phyloP scores from a whole-genome alignment of 1,140 invertebrate species.

The Drosophila gunungcola region DNA sequence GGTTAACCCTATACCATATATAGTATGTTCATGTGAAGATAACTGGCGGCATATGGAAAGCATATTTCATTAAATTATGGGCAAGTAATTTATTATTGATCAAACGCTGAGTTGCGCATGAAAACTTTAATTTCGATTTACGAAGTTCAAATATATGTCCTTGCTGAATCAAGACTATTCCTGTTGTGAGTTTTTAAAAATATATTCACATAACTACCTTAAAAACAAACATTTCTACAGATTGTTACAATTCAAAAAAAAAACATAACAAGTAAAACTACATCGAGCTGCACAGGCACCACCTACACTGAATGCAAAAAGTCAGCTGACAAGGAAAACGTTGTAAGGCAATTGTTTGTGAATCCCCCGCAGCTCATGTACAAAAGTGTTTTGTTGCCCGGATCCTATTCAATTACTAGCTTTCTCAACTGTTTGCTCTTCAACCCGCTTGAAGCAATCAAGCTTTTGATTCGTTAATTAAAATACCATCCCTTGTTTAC shows the following conservation, averaged over 20 bases:
- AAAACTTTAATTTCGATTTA: too few relatives aligned
- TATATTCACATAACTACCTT: too few relatives aligned
- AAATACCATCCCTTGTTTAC: neutral
- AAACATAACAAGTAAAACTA: neutral
- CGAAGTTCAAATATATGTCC: too few relatives aligned
- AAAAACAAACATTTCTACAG: too few relatives aligned
- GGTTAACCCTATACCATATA: neutral
- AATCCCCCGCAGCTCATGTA: constrained; percentile 2
- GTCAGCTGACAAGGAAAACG: neutral
- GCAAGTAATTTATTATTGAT: too few relatives aligned
- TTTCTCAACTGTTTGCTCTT: neutral
- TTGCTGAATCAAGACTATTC: too few relatives aligned
- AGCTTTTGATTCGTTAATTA: constrained; percentile 18
- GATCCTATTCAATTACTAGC: constrained; percentile 18
- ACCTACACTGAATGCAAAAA: neutral
- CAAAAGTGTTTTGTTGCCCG: constrained; percentile 7
- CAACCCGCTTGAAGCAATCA: neutral
- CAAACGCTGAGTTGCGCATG: too few relatives aligned
- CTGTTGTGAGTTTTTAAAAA: too few relatives aligned
- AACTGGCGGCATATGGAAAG: neutral
- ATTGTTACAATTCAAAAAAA: too few relatives aligned
- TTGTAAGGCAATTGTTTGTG: constrained; percentile 7
- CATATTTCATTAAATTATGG: neutral
- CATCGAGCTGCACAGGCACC: neutral
- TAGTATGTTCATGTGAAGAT: neutral